These are phyloP conservation scores for Drosophila paucipuncta DNA, from an alignment of 2,888 invertebrate genomes.

Conservation along the genomic window DNA sequence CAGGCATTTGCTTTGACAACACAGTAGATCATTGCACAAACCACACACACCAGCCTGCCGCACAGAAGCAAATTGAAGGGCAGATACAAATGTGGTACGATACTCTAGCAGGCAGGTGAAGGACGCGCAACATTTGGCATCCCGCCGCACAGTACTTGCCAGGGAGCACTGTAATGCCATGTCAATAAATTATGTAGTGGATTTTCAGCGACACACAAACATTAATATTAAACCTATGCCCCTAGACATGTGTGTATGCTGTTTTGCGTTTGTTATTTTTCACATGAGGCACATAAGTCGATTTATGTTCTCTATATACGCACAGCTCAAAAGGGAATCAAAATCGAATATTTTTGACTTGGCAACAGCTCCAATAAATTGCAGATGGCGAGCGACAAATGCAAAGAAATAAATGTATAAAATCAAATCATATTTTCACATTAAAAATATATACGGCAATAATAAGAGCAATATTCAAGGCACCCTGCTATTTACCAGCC, in stretches of 20 bases:
- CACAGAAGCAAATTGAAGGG: conserved; percentile 6
- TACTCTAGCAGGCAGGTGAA: conserved; percentile 57
- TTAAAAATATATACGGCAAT: conserved; percentile 70
- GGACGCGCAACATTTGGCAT: conserved; percentile 58
- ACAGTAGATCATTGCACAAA: conserved; percentile 35
- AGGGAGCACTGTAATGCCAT: conserved; percentile 59
- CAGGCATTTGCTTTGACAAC: conserved; percentile 66
- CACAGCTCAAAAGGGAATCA: conserved; percentile 59
- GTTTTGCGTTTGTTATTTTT: conserved; percentile 30
- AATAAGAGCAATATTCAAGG: conserved; percentile 63
- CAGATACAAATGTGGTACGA: conserved; percentile 49
- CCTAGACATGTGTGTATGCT: conserved; percentile 7
- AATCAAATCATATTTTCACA: conserved; percentile 78
- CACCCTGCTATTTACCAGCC: conserved; percentile 37
- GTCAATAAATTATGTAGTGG: conserved; percentile 79
- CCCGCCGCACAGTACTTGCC: conserved; percentile 44
- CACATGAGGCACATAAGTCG: conserved; percentile 66
- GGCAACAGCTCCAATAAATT: conserved; percentile 65
- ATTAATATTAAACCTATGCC: conserved; percentile 48
- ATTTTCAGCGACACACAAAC: conserved; percentile 55
- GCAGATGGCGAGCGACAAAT: conserved; percentile 59
- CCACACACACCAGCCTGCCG: neutral
- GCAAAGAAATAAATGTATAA: conserved; percentile 70
- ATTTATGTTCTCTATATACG: conserved; percentile 74
- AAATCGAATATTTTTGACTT: conserved; percentile 32